These are phyloP conservation scores for Minunthozetes semirufus DNA, from an alignment of 2,888 invertebrate species.

Conservation along the genomic window DNA sequence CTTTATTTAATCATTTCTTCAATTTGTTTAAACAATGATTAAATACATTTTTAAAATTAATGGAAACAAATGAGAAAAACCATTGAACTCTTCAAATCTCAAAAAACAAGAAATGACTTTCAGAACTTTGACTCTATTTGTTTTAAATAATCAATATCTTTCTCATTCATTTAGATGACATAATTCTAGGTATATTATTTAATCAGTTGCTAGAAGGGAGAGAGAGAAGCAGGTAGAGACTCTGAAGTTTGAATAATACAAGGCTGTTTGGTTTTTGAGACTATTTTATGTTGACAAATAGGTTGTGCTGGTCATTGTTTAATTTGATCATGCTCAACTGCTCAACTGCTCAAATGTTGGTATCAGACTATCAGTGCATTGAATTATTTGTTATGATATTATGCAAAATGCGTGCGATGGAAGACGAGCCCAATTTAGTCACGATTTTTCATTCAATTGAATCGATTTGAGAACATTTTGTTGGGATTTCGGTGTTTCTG, in stretches of 20 bases:
- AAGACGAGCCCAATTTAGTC: constrained; percentile 29
- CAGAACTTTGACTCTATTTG: too few species aligned
- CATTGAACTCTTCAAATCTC: not conserved
- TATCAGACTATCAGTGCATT: too few species aligned
- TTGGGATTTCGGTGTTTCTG: not conserved
- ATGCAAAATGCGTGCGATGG: constrained; percentile 16
- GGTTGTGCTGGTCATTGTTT: not conserved
- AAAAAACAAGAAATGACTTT: not conserved
- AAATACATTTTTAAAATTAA: not conserved
- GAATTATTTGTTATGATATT: not conserved
- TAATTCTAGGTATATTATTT: too few species aligned
- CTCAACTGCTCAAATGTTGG: too few species aligned
- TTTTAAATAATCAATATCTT: too few species aligned
- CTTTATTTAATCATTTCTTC: too few species aligned
- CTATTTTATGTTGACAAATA: not conserved
- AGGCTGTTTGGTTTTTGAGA: not conserved
- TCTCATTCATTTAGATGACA: too few species aligned
- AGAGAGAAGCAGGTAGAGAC: not conserved
- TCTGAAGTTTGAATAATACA: not conserved
- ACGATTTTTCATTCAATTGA: not conserved
- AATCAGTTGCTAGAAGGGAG: too few species aligned
- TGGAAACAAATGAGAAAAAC: not conserved
- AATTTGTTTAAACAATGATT: not conserved
- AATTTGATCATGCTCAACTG: not conserved
- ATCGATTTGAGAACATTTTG: not conserved